phyloP scores from a whole-genome alignment of 2,113 vertebrate species.

The Tringa solitaria region DNA sequence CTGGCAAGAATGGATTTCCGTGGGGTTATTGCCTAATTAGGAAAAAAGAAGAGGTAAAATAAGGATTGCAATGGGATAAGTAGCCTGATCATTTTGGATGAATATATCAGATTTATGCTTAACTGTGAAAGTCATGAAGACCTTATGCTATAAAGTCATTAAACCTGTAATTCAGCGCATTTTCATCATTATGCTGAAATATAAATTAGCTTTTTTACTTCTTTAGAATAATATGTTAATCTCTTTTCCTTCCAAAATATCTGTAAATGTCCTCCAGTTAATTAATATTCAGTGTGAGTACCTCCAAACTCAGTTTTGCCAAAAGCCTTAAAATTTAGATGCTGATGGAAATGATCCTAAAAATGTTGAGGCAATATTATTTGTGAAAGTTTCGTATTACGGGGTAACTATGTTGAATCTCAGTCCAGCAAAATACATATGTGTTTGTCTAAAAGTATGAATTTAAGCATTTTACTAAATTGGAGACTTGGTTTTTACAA shows the following conservation, averaged over 20 bases:
- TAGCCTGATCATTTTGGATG: neutral
- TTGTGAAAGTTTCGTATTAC: neutral
- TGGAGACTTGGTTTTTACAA: neutral
- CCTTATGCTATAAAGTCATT: neutral
- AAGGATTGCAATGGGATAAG: neutral
- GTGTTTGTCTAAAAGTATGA: neutral
- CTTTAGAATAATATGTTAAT: neutral
- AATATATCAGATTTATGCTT: neutral
- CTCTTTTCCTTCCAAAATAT: neutral
- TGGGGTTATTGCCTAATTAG: neutral
- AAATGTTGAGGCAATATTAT: neutral
- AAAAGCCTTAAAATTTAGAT: neutral
- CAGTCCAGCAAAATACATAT: neutral
- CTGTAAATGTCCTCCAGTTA: neutral
- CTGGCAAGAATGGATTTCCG: neutral
- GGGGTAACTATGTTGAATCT: neutral
- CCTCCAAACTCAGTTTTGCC: neutral
- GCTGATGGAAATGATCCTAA: neutral
- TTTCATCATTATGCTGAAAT: neutral
- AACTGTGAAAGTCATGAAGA: neutral
- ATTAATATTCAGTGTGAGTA: neutral
- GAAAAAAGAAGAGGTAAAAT: constrained; percentile 2
- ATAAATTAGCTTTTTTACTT: neutral
- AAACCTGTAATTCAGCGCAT: neutral
- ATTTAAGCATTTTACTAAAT: neutral